Evolutionary conservation across 2,888 invertebrate genomes (phyloP).

Genomic region (Papilio demoleus): DNA sequence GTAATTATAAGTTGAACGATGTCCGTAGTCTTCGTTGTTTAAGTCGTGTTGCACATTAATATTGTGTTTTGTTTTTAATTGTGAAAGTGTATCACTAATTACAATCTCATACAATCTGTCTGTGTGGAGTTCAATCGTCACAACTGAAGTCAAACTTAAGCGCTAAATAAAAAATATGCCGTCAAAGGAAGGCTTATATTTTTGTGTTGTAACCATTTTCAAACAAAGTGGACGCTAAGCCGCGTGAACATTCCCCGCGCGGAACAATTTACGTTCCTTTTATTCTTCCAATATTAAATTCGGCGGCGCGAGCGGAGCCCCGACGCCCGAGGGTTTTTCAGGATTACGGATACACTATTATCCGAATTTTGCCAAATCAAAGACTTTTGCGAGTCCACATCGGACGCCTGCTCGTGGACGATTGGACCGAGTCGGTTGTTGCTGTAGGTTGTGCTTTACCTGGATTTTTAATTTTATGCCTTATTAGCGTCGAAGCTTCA

Average conservation of each 20-base stretch:
- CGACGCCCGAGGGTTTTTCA: background rate
- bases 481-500: too few species aligned
- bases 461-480: too few species aligned
- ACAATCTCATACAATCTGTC: background rate
- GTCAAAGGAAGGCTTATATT: constrained; percentile 6
- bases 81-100: too few species aligned
- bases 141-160: background rate
- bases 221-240: constrained; percentile 4
- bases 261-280: constrained; percentile 9
- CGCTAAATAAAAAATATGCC: background rate
- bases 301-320: background rate
- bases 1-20: too few species aligned
- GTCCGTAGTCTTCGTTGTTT: too few species aligned
- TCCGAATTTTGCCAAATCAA: constrained; percentile 7
- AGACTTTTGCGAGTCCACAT: background rate
- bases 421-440: background rate
- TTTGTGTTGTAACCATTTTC: constrained; percentile 11
- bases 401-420: too few species aligned
- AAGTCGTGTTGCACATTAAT: too few species aligned
- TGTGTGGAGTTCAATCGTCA: background rate
- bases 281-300: constrained; percentile 14
- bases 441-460: too few species aligned
- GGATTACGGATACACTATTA: background rate
- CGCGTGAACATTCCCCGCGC: constrained; percentile 4
- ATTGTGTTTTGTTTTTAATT: too few species aligned